Percentiles rank a stretch among this genome's conserved stretches.
Conservation (phyloP, 2,888 invertebrate species). For the Halictus ligatus region DNA sequence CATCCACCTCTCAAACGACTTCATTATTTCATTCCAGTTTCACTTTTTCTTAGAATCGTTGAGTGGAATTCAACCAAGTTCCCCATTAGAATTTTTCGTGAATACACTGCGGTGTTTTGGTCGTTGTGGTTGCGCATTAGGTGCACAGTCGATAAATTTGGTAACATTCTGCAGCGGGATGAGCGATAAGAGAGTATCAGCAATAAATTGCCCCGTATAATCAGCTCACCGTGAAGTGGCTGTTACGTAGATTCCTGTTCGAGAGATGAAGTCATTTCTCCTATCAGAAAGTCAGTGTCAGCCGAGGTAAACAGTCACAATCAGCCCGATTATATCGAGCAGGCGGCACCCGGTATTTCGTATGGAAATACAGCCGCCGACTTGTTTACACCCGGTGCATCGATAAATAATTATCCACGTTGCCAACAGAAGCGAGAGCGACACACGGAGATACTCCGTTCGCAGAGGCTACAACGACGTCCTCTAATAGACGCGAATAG, state of each 20-base stretch:
- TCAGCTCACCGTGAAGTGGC: not conserved
- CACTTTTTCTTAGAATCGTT: too few relatives aligned
- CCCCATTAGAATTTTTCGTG: not conserved
- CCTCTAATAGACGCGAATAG: not conserved
- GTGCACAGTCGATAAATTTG: not conserved
- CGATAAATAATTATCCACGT: conserved; percentile 7
- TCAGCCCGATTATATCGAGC: conserved; percentile 12
- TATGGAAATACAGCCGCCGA: not conserved
- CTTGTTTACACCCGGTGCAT: conserved; percentile 11
- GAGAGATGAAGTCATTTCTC: conserved; percentile 17
- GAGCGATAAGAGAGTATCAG: not conserved
- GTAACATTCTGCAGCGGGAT: not conserved
- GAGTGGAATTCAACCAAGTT: too few relatives aligned
- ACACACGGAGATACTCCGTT: conserved; percentile 8
- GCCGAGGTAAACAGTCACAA: conserved; percentile 35
- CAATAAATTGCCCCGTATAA: not conserved
- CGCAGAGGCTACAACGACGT: not conserved
- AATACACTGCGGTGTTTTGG: not conserved
- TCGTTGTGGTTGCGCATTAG: not conserved
- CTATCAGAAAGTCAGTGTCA: conserved; percentile 2
- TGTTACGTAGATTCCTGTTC: not conserved
- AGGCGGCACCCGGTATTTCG: not conserved
- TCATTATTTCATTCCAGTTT: too few relatives aligned
- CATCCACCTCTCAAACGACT: too few relatives aligned
- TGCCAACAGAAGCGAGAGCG: not conserved